Base-by-base conservation (phyloP, 2,888 invertebrate species). In the Rhyacophila evoluta region DNA sequence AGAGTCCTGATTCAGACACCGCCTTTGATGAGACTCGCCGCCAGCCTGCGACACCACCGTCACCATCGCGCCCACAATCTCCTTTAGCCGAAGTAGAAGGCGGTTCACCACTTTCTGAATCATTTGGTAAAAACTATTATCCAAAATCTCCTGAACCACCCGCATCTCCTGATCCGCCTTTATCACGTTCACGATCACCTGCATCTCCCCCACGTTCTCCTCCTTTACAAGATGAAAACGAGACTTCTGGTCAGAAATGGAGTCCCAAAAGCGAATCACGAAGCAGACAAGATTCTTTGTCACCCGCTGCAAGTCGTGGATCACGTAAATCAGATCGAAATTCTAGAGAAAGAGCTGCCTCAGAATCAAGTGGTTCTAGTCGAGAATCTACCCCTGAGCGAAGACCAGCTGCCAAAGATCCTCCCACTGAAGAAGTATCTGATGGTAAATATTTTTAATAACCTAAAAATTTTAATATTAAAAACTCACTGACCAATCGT, bases 381-480 rank as follows among this genome's bases (percentile, higher is more conserved):
- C 86, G 86, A 81, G 87, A 87, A 84, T 89, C 89, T 19, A 86
- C 81, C 74, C 80, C 88, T 76, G 88, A 88, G 79, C 88, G 88
- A 83, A 89, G 89, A 83, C 84, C 88, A 15, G 86, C 85, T 81
- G 83, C 84, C 77, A 89, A 88, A 81, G 89, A 89, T 82, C 88
- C 89, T 75, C 88, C 87, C 19, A 89, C 92, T 72, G 92, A 92
- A 86, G 92, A 92, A 86, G 92, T 92, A 84, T 92, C 92, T 79
- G 92, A 92, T 84, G 92, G 92, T 92, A 87, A 84, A n/a, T n/a
- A n/a, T n/a, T n/a, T n/a, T n/a, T n/a, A n/a, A n/a, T n/a, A n/a
- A n/a, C n/a, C n/a, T n/a, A n/a, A n/a, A n/a, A n/a, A n/a, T n/a
- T n/a, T n/a, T n/a, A n/a, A n/a, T n/a, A n/a, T n/a, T n/a, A n/a